Percentiles rank a stretch among this genome's conserved stretches.
These are phyloP conservation scores for Aphelenchoides besseyi DNA, from an alignment of 1,140 invertebrate genomes.

Conservation along the genomic window DNA sequence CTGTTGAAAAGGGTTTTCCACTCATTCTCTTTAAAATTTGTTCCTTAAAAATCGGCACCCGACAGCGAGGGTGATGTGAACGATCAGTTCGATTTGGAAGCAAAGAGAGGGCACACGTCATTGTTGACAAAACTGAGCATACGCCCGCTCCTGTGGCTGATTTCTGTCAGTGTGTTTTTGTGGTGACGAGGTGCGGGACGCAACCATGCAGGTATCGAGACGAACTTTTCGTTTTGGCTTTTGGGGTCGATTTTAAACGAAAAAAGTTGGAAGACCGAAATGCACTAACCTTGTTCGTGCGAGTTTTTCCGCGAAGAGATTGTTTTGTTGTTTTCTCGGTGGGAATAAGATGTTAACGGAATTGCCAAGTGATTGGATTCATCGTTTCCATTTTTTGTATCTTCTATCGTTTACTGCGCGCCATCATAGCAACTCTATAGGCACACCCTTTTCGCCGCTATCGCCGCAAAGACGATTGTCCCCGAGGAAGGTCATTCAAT, in stretches of 20 bases:
- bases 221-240: slow-evolving; percentile 5
- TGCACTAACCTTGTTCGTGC: no score
- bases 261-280: background rate
- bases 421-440: background rate
- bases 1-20: no score
- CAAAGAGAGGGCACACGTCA: background rate
- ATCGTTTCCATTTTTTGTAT: background rate
- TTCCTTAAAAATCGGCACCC: no score
- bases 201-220: background rate
- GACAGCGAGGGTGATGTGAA: background rate
- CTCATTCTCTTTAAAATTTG: no score
- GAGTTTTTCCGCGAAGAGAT: no score
- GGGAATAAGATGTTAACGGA: no score
- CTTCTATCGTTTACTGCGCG: background rate
- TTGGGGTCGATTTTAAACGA: background rate
- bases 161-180: slow-evolving; percentile 3
- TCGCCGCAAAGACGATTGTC: background rate
- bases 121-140: slow-evolving; percentile 6
- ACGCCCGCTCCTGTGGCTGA: background rate
- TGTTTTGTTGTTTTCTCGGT: no score
- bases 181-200: background rate
- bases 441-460: background rate
- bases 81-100: background rate
- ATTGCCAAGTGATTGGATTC: background rate
- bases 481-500: slow-evolving; percentile 5